A percentile compares a stretch with the other conserved stretches of the same genome.
phyloP scores from a whole-genome alignment of 2,113 vertebrate genomes.

The Platichthys flesus region DNA sequence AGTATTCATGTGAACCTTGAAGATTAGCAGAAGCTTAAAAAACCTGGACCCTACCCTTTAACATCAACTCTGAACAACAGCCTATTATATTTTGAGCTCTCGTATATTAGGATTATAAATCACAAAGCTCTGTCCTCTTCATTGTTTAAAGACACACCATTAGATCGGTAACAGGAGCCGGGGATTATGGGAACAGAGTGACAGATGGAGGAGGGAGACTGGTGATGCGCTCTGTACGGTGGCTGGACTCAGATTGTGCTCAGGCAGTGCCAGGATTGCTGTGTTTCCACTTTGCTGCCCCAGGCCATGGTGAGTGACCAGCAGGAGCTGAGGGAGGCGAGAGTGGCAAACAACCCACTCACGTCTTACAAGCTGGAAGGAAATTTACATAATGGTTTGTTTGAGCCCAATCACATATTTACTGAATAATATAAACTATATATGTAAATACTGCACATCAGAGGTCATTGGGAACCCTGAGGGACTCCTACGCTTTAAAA shows the following conservation, averaged over 20 bases:
- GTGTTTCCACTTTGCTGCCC: slow-evolving; percentile 62
- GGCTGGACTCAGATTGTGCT: slow-evolving; percentile 35
- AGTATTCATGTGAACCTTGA: too few relatives aligned
- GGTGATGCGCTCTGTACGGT: slow-evolving; percentile 20
- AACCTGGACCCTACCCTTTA: neutral
- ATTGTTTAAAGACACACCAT: slow-evolving; percentile 37
- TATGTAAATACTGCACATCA: too few relatives aligned
- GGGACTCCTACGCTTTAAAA: too few relatives aligned
- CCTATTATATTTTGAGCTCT: neutral
- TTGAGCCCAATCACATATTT: neutral
- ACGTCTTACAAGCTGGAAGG: neutral
- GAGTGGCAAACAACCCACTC: slow-evolving; percentile 12
- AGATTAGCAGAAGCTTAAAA: neutral
- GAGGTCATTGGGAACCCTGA: too few relatives aligned
- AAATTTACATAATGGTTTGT: slow-evolving; percentile 14
- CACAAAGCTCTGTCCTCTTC: neutral
- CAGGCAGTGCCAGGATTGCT: slow-evolving; percentile 56
- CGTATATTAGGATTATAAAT: slow-evolving; percentile 15
- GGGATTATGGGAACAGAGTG: slow-evolving; percentile 50
- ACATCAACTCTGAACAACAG: slow-evolving; percentile 11
- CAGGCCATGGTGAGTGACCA: slow-evolving; percentile 37
- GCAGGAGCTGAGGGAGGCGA: slow-evolving; percentile 22
- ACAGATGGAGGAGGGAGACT: slow-evolving; percentile 69
- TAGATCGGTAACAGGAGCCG: slow-evolving; percentile 52
- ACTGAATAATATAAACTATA: neutral